phyloP scores from a whole-genome alignment of 2,113 vertebrate species.

The Rafetus swinhoei region DNA sequence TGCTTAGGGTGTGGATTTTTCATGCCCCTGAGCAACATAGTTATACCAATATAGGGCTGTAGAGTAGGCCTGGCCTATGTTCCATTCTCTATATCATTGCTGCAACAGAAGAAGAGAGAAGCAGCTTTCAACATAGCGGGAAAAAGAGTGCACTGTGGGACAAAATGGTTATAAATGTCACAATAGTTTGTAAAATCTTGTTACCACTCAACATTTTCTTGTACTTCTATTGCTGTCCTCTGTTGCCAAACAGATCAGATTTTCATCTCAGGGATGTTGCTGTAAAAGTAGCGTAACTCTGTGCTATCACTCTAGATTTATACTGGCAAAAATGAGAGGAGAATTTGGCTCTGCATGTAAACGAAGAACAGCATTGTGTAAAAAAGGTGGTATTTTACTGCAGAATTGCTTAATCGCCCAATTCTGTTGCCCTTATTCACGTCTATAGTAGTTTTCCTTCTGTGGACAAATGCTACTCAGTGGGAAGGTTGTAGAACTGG shows the following conservation, averaged over 20 bases:
- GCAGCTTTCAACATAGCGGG: neutral
- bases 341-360: neutral
- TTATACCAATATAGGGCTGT: neutral
- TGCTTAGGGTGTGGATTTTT: neutral
- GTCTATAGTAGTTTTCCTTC: neutral
- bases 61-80: neutral
- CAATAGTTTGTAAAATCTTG: neutral
- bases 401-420: neutral
- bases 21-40: neutral
- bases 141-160: neutral
- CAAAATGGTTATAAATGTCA: neutral
- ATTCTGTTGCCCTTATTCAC: neutral
- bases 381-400: neutral
- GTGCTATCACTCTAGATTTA: accelerated
- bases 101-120: neutral
- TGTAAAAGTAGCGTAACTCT: neutral
- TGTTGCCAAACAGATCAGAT: neutral
- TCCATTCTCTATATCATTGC: neutral
- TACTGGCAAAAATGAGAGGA: neutral
- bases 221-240: neutral
- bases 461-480: neutral
- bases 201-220: neutral
- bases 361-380: neutral
- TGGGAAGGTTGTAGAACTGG: neutral
- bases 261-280: neutral